Percentiles rank a stretch among this genome's conserved stretches.
phyloP scores from a whole-genome alignment of 1,140 invertebrate species.

The Heliconius congener region DNA sequence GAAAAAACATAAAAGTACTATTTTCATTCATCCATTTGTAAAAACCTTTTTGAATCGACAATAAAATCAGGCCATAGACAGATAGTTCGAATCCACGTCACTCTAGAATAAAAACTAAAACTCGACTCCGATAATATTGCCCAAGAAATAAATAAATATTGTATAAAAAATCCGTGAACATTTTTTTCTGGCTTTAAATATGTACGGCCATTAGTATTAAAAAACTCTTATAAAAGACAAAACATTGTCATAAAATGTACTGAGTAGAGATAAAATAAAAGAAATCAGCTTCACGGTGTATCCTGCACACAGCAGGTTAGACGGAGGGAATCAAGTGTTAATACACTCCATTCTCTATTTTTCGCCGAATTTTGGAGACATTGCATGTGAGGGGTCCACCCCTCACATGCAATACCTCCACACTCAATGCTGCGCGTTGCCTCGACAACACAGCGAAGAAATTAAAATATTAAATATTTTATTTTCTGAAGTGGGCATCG shows the following conservation, averaged over 20 bases:
- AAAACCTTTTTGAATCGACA: constrained; percentile 25
- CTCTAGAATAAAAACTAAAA: constrained; percentile 19
- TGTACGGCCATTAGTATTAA: constrained; percentile 18
- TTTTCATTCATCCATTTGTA: constrained; percentile 25
- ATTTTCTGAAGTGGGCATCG: too few relatives aligned
- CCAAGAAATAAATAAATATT: constrained; percentile 17
- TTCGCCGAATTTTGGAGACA: too few relatives aligned
- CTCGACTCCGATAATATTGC: neutral
- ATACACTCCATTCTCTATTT: too few relatives aligned
- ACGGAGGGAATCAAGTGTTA: too few relatives aligned
- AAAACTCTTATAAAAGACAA: constrained; percentile 19
- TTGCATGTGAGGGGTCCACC: too few relatives aligned
- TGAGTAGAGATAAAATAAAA: too few relatives aligned
- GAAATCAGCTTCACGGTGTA: too few relatives aligned
- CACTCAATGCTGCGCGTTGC: too few relatives aligned
- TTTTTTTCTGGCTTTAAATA: constrained; percentile 2
- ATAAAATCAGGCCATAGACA: constrained; percentile 25
- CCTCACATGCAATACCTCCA: too few relatives aligned
- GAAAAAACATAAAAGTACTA: constrained; percentile 20
- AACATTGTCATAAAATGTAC: neutral
- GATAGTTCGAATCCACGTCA: constrained; percentile 25
- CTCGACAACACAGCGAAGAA: too few relatives aligned
- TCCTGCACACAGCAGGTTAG: too few relatives aligned
- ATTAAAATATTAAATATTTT: too few relatives aligned
- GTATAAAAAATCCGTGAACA: constrained; percentile 20